Percentiles rank a stretch among this genome's conserved stretches.
Conservation (phyloP, 2,888 invertebrate species). For the Lasioglossum lativentre region DNA sequence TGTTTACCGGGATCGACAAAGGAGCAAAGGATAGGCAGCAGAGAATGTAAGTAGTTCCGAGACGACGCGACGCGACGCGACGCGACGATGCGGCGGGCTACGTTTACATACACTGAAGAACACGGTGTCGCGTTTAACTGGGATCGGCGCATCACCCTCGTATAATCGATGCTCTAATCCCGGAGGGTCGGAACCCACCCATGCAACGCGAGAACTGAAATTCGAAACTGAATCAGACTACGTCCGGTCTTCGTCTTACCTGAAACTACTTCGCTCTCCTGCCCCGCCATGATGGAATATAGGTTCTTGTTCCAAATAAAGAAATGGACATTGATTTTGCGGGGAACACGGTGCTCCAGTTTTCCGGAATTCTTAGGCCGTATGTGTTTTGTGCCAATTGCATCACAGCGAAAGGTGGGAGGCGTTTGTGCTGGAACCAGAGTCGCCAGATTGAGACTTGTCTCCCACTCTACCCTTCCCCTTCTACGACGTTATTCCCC, state of each 20-base stretch:
- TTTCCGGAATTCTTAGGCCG: neutral
- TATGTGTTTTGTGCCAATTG: neutral
- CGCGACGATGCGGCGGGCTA: slow-evolving; percentile 29
- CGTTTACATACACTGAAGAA: slow-evolving; percentile 49
- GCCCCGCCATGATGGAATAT: neutral
- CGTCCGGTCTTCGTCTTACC: slow-evolving; percentile 25
- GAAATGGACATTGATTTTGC: neutral
- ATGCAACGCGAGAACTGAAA: slow-evolving; percentile 24
- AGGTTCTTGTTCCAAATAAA: neutral
- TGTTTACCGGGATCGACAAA: slow-evolving; percentile 61
- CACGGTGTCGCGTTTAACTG: slow-evolving; percentile 43
- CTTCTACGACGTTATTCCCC: too few species aligned
- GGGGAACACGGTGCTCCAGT: neutral
- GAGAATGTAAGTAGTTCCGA: slow-evolving; percentile 50
- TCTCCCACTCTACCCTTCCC: too few species aligned
- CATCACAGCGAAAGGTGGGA: too few species aligned
- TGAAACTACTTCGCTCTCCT: slow-evolving; percentile 25
- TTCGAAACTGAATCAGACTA: slow-evolving; percentile 50
- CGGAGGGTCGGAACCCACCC: neutral
- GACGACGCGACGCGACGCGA: neutral
- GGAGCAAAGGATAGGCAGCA: slow-evolving; percentile 28
- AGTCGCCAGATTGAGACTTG: too few species aligned
- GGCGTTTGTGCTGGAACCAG: neutral
- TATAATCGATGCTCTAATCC: slow-evolving; percentile 30
- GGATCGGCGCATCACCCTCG: slow-evolving; percentile 24